Conservation (phyloP, 2,888 invertebrate genomes). For the Palloptera scutellata region DNA sequence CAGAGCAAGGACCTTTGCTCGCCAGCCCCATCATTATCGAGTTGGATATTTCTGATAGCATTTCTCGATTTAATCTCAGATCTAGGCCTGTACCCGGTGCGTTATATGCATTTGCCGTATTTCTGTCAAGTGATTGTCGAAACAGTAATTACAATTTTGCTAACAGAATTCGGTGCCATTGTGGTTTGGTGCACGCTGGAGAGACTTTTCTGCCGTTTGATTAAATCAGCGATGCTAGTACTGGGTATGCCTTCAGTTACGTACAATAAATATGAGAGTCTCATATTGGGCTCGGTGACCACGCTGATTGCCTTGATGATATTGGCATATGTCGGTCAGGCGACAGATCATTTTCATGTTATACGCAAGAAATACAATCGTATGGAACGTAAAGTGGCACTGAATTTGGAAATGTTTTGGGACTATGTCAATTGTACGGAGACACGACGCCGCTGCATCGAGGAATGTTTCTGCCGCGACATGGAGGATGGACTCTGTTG, state of each 20-base stretch:
- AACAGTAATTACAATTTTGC: constrained; percentile 40
- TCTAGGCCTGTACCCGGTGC: constrained; percentile 45
- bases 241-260: constrained; percentile 29
- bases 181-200: constrained; percentile 53
- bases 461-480: constrained; percentile 10
- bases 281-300: constrained; percentile 37
- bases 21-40: constrained; percentile 47
- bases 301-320: constrained; percentile 37
- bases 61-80: constrained; percentile 47
- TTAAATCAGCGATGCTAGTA: constrained; percentile 31
- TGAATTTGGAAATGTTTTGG: constrained; percentile 24
- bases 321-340: constrained; percentile 37
- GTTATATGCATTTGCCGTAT: constrained; percentile 48
- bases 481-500: constrained; percentile 4
- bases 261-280: constrained; percentile 35
- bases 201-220: constrained; percentile 34
- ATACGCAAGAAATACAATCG: constrained; percentile 37
- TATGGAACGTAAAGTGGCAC: constrained; percentile 31
- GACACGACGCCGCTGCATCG: neutral
- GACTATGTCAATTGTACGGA: constrained; percentile 15
- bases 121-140: constrained; percentile 45
- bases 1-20: constrained; percentile 51
- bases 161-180: constrained; percentile 47
- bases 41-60: constrained; percentile 50
- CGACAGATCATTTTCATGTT: constrained; percentile 41